These are phyloP conservation scores for Electrophaes corylata DNA, from an alignment of 2,888 invertebrate genomes.

Conservation along the genomic window DNA sequence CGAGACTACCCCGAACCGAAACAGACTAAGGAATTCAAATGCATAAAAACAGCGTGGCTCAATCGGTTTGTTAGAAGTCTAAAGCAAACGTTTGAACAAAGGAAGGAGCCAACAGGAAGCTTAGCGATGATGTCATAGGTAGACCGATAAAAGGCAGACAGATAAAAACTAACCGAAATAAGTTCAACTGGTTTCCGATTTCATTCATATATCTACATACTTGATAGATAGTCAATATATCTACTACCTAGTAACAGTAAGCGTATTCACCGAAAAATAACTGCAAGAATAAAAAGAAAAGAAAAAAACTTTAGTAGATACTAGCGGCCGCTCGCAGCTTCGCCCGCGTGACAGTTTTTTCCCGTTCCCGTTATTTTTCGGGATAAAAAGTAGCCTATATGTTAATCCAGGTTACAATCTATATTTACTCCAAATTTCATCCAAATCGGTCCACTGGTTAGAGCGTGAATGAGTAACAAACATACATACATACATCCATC, in stretches of 20 bases:
- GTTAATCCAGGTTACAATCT: too few relatives aligned
- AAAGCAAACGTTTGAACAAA: slow-evolving; percentile 45
- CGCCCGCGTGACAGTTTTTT: too few relatives aligned
- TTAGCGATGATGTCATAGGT: slow-evolving; percentile 53
- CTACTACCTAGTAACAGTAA: not conserved
- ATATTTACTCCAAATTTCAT: too few relatives aligned
- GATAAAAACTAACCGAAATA: slow-evolving; percentile 50
- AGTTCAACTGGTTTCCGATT: slow-evolving; percentile 32
- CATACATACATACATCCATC: too few relatives aligned
- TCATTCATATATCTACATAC: slow-evolving; percentile 8
- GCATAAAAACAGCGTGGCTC: slow-evolving; percentile 40
- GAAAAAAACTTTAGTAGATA: too few relatives aligned
- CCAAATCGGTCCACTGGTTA: too few relatives aligned
- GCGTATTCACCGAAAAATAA: too few relatives aligned
- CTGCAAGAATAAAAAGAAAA: too few relatives aligned
- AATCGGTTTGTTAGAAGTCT: slow-evolving; percentile 28
- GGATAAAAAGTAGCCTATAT: too few relatives aligned
- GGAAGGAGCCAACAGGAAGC: slow-evolving; percentile 43
- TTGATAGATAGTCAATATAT: not conserved
- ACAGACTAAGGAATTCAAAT: slow-evolving; percentile 30
- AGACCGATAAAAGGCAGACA: slow-evolving; percentile 48
- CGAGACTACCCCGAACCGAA: slow-evolving; percentile 6
- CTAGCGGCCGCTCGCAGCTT: too few relatives aligned
- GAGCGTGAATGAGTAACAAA: too few relatives aligned
- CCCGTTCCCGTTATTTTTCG: too few relatives aligned